A percentile compares a stretch with the other conserved stretches of the same genome.
These are phyloP conservation scores for Epinotia brunnichana DNA, from an alignment of 2,888 invertebrate genomes.

Conservation along the genomic window DNA sequence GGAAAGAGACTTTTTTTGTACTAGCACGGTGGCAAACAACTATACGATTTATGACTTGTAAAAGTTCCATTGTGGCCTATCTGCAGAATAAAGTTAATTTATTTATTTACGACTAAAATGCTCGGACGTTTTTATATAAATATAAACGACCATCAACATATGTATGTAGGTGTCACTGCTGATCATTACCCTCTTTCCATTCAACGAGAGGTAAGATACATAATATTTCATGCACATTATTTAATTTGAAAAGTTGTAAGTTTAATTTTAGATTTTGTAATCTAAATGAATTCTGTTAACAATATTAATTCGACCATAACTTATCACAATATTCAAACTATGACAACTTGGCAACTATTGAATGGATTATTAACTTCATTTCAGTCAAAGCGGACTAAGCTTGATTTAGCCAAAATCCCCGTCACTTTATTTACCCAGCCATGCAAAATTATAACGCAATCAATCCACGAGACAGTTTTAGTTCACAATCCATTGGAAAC, in stretches of 20 bases:
- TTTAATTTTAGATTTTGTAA: neutral
- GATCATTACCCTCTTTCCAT: no score
- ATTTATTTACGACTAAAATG: no score
- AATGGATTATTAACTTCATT: conserved; percentile 9
- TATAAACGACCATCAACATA: no score
- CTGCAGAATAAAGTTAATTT: no score
- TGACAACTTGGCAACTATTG: conserved; percentile 14
- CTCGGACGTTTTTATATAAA: no score
- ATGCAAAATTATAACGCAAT: conserved; percentile 24
- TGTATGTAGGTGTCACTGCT: no score
- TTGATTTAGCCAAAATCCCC: neutral
- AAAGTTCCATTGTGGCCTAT: no score
- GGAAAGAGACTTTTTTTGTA: no score
- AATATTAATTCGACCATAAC: conserved; percentile 6
- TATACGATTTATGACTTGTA: no score
- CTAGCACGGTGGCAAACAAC: no score
- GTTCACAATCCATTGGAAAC: conserved; percentile 50
- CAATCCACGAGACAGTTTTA: conserved; percentile 36
- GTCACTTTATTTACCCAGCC: conserved; percentile 23
- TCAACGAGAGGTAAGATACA: no score
- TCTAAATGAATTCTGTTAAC: neutral
- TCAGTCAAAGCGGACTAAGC: conserved; percentile 5
- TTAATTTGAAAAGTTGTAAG: neutral
- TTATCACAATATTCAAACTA: conserved; percentile 16
- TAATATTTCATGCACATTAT: no score